Conservation (phyloP, 2,113 vertebrate genomes). For the Aythya baeri region DNA sequence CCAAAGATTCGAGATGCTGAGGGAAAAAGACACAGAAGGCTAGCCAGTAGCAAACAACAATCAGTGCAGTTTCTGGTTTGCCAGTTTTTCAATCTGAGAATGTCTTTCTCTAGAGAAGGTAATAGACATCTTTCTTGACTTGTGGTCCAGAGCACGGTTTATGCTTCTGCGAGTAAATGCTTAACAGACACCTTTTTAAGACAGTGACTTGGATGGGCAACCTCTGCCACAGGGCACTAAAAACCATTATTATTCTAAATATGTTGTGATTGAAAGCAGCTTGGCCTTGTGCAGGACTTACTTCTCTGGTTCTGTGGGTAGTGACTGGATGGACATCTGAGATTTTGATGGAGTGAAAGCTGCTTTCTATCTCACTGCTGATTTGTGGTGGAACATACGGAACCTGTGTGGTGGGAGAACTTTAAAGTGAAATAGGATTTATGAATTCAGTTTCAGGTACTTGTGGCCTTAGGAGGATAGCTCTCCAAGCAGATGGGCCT, state of each 20-base stretch:
- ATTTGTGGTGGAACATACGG: not conserved
- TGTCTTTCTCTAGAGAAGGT: not conserved
- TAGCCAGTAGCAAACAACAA: not conserved
- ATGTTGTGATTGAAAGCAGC: not conserved
- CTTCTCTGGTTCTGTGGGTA: not conserved
- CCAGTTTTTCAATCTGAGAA: not conserved
- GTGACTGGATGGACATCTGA: not conserved
- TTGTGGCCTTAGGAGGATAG: not conserved
- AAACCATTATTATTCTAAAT: not conserved
- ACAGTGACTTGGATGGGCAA: not conserved
- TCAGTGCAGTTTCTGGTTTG: not conserved
- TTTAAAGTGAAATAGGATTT: not conserved
- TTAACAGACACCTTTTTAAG: not conserved
- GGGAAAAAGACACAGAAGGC: not conserved
- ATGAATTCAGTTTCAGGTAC: not conserved
- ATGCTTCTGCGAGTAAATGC: not conserved
- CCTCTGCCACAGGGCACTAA: not conserved
- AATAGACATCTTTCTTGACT: not conserved
- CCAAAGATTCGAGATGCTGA: not conserved
- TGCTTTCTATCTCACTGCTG: not conserved
- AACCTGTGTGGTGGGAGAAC: not conserved
- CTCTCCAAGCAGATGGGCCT: not conserved
- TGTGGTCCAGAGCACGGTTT: not conserved
- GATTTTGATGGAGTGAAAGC: not conserved
- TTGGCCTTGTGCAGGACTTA: not conserved